These are phyloP conservation scores for Carpatolechia fugitivella DNA, from an alignment of 2,888 invertebrate species.

Conservation along the genomic window DNA sequence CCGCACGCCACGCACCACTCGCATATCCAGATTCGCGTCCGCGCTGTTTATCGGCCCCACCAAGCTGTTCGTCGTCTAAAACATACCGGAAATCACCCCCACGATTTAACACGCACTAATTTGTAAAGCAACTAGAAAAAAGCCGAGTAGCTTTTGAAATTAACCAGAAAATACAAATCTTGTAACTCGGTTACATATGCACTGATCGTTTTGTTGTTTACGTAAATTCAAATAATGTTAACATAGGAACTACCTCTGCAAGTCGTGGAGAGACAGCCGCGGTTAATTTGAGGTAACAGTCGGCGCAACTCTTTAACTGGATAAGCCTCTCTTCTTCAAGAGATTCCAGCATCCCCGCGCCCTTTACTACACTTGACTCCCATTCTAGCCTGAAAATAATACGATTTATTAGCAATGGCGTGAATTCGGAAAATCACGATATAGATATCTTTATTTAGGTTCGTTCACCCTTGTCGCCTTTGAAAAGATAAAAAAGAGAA, in stretches of 20 bases:
- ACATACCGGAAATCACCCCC: too few species aligned
- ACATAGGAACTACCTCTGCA: constrained; percentile 85
- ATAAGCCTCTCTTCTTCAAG: constrained; percentile 93
- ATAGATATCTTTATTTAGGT: too few species aligned
- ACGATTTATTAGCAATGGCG: neutral
- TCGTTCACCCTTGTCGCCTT: too few species aligned
- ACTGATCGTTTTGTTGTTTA: too few species aligned
- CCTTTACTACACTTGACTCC: constrained; percentile 93
- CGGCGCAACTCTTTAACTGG: constrained; percentile 86
- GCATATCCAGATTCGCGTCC: constrained; percentile 83
- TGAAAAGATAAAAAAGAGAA: too few species aligned
- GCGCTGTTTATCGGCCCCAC: constrained; percentile 85
- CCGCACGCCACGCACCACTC: constrained; percentile 82
- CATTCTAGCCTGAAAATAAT: constrained; percentile 86
- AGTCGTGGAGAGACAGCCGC: constrained; percentile 88
- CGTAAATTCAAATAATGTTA: too few species aligned
- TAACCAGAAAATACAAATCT: too few species aligned
- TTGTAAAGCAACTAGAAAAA: too few species aligned
- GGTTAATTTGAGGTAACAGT: constrained; percentile 82
- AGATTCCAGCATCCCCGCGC: constrained; percentile 91
- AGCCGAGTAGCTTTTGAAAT: too few species aligned
- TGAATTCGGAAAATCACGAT: too few species aligned
- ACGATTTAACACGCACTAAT: too few species aligned
- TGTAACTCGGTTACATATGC: too few species aligned
- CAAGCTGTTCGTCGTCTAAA: constrained; percentile 84